phyloP scores from a whole-genome alignment of 2,888 invertebrate species.

The Pandemis cinnamomeana region DNA sequence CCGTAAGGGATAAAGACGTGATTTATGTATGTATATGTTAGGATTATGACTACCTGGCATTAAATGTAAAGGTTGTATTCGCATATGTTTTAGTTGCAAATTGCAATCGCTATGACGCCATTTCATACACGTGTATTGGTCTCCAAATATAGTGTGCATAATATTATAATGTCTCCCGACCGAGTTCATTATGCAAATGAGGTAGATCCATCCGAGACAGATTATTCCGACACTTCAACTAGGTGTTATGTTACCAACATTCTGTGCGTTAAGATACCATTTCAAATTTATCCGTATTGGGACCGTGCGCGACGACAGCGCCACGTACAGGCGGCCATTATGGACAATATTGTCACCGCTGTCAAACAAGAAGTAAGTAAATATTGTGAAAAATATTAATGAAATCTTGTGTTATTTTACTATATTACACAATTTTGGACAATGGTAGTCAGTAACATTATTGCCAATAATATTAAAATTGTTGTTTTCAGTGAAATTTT shows the following conservation, averaged over 20 bases:
- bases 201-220: conserved; percentile 30
- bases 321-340: too few relatives aligned
- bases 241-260: conserved; percentile 18
- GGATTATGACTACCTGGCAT: neutral
- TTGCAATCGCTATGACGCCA: neutral
- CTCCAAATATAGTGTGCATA: conserved; percentile 1
- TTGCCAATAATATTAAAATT: too few relatives aligned
- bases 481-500: too few relatives aligned
- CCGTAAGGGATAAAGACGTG: too few relatives aligned
- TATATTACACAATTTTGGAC: too few relatives aligned
- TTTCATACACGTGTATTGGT: neutral
- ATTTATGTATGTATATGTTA: too few relatives aligned
- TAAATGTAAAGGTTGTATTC: neutral
- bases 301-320: too few relatives aligned
- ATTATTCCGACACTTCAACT: conserved; percentile 38
- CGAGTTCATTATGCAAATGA: conserved; percentile 46
- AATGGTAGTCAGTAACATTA: too few relatives aligned
- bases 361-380: too few relatives aligned
- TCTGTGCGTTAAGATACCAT: neutral
- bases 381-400: too few relatives aligned
- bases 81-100: neutral
- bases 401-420: too few relatives aligned
- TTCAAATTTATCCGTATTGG: neutral
- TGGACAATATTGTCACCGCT: too few relatives aligned
- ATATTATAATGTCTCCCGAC: conserved; percentile 5